Conservation (phyloP, 2,888 invertebrate genomes). For the Synergus umbraculus region DNA sequence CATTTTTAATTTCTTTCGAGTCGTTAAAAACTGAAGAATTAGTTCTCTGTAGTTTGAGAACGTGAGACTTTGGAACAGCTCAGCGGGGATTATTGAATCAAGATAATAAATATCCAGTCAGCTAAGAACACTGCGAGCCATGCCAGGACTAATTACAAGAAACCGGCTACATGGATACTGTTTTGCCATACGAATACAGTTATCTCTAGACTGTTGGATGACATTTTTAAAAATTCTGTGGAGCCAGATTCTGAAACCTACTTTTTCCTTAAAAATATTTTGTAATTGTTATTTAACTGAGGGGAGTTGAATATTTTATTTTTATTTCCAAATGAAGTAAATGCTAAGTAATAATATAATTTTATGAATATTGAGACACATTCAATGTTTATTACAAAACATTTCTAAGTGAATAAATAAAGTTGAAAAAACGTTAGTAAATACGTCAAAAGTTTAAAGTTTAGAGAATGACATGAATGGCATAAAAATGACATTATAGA, state of each 20-base stretch:
- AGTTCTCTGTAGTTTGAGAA: background rate
- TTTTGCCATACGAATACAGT: conserved; percentile 36
- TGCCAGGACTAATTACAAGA: conserved; percentile 39
- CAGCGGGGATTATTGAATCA: conserved; percentile 33
- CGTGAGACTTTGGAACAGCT: background rate
- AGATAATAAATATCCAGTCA: conserved; percentile 35
- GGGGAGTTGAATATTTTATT: background rate
- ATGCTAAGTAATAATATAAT: too few species aligned
- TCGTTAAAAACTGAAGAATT: conserved; percentile 26
- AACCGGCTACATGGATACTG: conserved; percentile 32
- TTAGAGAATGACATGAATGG: background rate
- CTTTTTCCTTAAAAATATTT: conserved; percentile 15
- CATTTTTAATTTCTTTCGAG: background rate
- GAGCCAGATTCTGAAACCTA: conserved; percentile 19
- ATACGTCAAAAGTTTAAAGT: background rate
- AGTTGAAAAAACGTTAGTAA: background rate
- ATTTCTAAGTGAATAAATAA: background rate
- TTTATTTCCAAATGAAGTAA: too few species aligned
- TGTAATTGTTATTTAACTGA: background rate
- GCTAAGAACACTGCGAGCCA: conserved; percentile 25
- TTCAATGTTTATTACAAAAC: background rate
- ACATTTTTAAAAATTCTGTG: conserved; percentile 16
- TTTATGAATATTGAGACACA: too few species aligned
- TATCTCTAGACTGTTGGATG: conserved; percentile 29
- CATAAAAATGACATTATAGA: conserved; percentile 5